Percentiles rank a stretch among this genome's conserved stretches.
Conservation (phyloP, 2,888 invertebrate species). For the Idaea straminata region DNA sequence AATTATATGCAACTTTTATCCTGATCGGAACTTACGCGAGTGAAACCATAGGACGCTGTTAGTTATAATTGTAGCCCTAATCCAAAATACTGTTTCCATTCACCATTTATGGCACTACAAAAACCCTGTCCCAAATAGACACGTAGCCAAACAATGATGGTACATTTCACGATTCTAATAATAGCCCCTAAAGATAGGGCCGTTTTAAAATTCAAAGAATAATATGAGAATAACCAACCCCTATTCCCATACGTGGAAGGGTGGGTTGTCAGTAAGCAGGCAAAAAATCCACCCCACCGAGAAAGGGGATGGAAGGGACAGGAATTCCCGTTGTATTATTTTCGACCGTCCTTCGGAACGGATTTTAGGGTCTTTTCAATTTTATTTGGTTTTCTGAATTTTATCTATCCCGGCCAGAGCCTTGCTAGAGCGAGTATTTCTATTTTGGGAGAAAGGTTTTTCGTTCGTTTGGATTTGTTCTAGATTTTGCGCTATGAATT, state of each 20-base stretch:
- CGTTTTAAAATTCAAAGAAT: not conserved
- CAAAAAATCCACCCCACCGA: slow-evolving; percentile 33
- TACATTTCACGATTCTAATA: not conserved
- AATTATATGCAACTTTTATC: too few relatives aligned
- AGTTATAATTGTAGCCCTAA: not conserved
- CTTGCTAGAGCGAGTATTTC: not conserved
- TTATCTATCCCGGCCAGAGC: not conserved
- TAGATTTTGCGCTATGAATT: not conserved
- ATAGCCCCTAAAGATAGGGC: not conserved
- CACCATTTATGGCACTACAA: not conserved
- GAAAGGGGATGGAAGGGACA: slow-evolving; percentile 24
- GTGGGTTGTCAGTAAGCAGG: slow-evolving; percentile 27
- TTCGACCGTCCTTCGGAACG: not conserved
- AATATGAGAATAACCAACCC: slow-evolving; percentile 12
- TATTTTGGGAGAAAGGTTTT: not conserved
- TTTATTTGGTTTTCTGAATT: not conserved
- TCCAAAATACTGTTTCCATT: not conserved
- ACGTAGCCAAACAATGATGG: not conserved
- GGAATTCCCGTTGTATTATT: slow-evolving; percentile 11
- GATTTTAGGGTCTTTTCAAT: not conserved
- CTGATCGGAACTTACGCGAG: too few relatives aligned
- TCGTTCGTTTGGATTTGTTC: not conserved
- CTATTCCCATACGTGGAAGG: slow-evolving; percentile 25
- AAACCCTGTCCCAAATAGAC: not conserved
- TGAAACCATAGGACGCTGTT: too few relatives aligned